Evolutionary conservation across 2,113 vertebrate genomes (phyloP), one percentile per base, ranked within the genome.

Genomic region (Ifrita kowaldi): DNA sequence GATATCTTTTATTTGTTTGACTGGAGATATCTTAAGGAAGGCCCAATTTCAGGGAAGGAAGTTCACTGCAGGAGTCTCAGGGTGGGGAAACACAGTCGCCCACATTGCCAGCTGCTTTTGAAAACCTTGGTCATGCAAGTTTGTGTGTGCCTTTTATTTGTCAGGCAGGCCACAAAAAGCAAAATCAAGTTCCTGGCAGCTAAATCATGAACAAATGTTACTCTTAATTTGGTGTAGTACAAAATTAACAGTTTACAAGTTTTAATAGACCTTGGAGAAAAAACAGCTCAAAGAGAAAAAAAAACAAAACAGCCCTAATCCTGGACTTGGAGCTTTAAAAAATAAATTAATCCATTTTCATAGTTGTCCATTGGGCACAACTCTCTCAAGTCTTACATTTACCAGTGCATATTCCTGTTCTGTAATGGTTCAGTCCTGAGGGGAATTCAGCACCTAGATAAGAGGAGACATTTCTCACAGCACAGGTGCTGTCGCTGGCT

Each of bases 171-270:
- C 79, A 73, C 41, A 62, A 53, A 80, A 91, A 92, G 33, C 63
- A 82, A 89, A 85, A 35, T 57, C 16, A 53, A 59, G 59, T 74
- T 91, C 27, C 63, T 87, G 87, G 89, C 65, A 85, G 70, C 20
- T 82, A 96, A 85, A 87, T 91, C 35, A 39, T 41, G 87, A 94
- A 71, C 69, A 93, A 92, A 63, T 62, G 52, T 89, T 92, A 44
- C 64, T 71, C 41, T 44, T 91, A 84, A 84, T 92, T 93, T 91
- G 46, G 18, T 60, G 11, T 37, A 82, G 81, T 57, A 73, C 19
- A 73, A 94, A 93, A 95, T 87, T 50, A 87, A 57, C 46, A 53
- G 67, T 73, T 94, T 89, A 73, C 74, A 87, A 75, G 76, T 69
- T 75, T 76, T 91, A 93, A 88, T 56, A 64, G 37, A 20, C 52